Evolutionary conservation across 1,140 invertebrate species (phyloP), one percentile per base, ranked within the genome.

Genomic region (Mactra quadrangularis): DNA sequence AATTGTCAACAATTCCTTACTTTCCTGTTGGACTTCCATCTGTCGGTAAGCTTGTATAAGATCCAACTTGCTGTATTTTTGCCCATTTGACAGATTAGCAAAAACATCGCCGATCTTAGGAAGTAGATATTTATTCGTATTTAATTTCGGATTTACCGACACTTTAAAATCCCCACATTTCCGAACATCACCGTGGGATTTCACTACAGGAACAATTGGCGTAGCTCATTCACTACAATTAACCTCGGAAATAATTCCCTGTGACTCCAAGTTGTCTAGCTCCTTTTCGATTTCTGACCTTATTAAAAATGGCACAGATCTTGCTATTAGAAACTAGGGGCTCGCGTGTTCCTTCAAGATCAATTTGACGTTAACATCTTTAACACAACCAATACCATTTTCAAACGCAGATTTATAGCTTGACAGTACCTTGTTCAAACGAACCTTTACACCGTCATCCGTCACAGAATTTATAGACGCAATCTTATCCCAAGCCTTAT

Each of bases 241-340:
- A 27, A 93, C 91, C 72, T 87, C 85, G 41, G 72, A 71, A n/a
- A 94, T 89, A n/a, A 93, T 89, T 29, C 91, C 92, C 52, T 91
- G 72, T n/a, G 62, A 38, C 50, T 91, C 89, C 31, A 94, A 76
- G 29, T 82, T 84, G 25, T 91, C 85, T 19, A 94, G 76, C 87
- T 94, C 90, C 4, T 88, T 33, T 2, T 93, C 89, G 29, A 94
- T 85, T 52, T 89, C 85, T 31, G 89, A 75, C 81, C 85, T 88
- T 1, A 94, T 60, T 15, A 93, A 89, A 83, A 90, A 93, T 13
- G 91, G 90, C 27, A 94, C 86, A 33, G 90, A 87, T 60, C 93
- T 85, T 22, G 87, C 83, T 75, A 76, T 92, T 66, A 27, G 86
- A 27, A 84, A 87, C 52, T 59, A 75, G 17, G 82, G 77, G 19